Conservation (phyloP, 2,797 vertebrate genomes). For the Luscinia megarhynchos region DNA sequence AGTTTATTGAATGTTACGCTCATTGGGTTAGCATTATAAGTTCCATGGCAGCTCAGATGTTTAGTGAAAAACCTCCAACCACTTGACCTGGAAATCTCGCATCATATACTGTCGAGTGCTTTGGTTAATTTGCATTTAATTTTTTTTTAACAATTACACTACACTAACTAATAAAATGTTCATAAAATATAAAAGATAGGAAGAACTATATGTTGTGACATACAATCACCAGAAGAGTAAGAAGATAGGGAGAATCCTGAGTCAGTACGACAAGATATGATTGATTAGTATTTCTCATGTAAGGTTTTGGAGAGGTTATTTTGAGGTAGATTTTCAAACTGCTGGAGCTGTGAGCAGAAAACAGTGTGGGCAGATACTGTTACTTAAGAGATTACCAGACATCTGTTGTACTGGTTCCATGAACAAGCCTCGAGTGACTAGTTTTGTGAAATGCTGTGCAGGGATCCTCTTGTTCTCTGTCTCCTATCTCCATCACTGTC, state of each 20-base stretch:
- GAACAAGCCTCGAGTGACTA: background rate
- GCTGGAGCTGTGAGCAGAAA: slow-evolving; percentile 3
- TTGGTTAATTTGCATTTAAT: background rate
- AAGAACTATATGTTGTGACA: background rate
- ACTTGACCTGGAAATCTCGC: background rate
- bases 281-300: background rate
- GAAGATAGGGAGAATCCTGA: background rate
- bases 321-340: slow-evolving; percentile 8
- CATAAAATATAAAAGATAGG: background rate
- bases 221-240: background rate
- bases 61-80: background rate
- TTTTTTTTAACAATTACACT: background rate
- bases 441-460: background rate
- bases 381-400: slow-evolving; percentile 62
- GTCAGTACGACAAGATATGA: background rate
- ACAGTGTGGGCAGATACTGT: slow-evolving; percentile 47
- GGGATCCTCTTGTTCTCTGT: background rate
- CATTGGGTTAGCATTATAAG: background rate
- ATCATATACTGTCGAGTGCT: background rate
- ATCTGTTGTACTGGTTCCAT: slow-evolving; percentile 24
- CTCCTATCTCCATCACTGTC: background rate
- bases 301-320: slow-evolving; percentile 2
- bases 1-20: background rate
- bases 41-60: background rate
- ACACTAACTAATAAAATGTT: background rate